Evolutionary conservation across 2,888 invertebrate species (phyloP), one percentile per base, ranked within the genome.

Genomic region (Heliconius cydno): DNA sequence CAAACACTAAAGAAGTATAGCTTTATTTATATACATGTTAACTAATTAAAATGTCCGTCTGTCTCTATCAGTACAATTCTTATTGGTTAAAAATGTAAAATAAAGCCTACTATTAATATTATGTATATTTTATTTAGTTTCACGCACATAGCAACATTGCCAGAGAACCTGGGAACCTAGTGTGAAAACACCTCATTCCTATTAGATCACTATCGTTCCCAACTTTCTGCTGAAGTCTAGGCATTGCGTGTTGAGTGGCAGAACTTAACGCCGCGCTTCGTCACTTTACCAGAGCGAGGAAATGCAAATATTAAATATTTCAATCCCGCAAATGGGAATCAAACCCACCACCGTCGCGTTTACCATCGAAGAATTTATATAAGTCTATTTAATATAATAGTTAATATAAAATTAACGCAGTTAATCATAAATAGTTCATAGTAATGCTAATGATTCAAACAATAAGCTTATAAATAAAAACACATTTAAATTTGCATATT

Each of bases 21-120:
- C 65, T 28, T 65, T 65, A 65, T 65, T 25, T 63, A n/a, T 28
- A 28, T 52, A 72, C 38, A 28, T 30, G 46, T 28, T 71, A 71
- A 71, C 71, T 71, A 71, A 25, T 46, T 73, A 46, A 41, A 70
- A 70, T 46, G 70, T 70, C 70, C 70, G 70, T 70, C 70, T 70
- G n/a, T 46, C 15, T 70, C 2, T 68, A n/a, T n/a, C 41, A 68
- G 70, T 70, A 41, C 25, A 70, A 28, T 68, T 10, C 1, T n/a
- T 25, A 41, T 41, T 68, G 68, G 38, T 41, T 41, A 25, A 65
- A 25, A 65, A 70, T 46, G 70, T 70, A 25, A 70, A 70, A 38
- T 70, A 70, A 70, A 25, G 41, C 13, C 25, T 70, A 41, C 13
- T 41, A 70, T 41, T 46, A 46, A 13, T 41, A 68, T 68, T 41